Evolutionary conservation across 2,888 invertebrate species (phyloP).

Genomic region (Drosophila meridionalis): DNA sequence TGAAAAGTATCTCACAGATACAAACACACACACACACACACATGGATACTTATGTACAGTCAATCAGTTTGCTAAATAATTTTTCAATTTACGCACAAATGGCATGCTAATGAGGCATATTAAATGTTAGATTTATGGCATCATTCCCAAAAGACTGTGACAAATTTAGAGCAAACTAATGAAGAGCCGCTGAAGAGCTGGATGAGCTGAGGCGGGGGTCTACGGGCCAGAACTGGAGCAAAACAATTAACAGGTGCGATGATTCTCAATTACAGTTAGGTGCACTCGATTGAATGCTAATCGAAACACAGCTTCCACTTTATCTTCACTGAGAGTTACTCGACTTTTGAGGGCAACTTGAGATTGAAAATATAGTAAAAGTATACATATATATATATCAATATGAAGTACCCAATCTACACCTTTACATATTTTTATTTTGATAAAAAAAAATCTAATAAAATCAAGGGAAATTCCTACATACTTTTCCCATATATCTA

Average conservation of each 20-base stretch:
- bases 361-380: too few species aligned
- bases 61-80: constrained; percentile 41
- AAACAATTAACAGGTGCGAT: constrained; percentile 70
- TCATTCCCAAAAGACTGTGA: constrained; percentile 18
- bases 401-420: too few species aligned
- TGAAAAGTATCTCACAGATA: constrained; percentile 32
- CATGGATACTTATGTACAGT: neutral
- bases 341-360: neutral
- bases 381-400: too few species aligned
- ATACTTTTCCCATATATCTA: neutral
- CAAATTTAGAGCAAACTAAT: constrained; percentile 35
- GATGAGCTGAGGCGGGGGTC: neutral
- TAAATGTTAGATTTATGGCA: constrained; percentile 32
- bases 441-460: too few species aligned
- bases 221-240: constrained; percentile 46
- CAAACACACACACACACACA: neutral
- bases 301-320: constrained; percentile 41
- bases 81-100: constrained; percentile 55
- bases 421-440: too few species aligned
- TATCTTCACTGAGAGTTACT: too few species aligned
- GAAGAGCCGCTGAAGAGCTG: constrained; percentile 14
- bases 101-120: constrained; percentile 49
- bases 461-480: too few species aligned
- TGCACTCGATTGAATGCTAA: constrained; percentile 72
- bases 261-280: constrained; percentile 63